These are phyloP conservation scores for Aegithalos caudatus DNA, from an alignment of 2,113 vertebrate genomes.

Conservation along the genomic window DNA sequence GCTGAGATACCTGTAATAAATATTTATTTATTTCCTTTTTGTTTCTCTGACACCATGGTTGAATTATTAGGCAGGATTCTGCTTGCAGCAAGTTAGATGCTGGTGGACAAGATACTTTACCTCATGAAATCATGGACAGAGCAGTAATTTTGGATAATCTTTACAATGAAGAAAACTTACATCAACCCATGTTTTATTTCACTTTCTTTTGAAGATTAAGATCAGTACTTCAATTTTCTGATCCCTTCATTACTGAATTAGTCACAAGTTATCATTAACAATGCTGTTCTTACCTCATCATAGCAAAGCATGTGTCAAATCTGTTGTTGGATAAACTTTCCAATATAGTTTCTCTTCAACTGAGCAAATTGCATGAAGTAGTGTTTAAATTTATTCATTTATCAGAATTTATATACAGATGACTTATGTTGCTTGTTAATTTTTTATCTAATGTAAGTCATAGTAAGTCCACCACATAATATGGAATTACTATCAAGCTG, in stretches of 20 bases:
- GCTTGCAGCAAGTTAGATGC: background rate
- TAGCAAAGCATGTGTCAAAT: background rate
- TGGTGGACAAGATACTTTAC: fast-evolving
- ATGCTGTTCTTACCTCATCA: background rate
- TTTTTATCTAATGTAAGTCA: background rate
- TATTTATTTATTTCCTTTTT: background rate
- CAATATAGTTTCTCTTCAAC: background rate
- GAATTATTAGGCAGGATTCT: background rate
- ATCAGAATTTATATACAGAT: background rate
- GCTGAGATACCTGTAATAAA: background rate
- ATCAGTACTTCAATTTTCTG: background rate
- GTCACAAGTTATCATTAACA: background rate
- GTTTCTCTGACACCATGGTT: background rate
- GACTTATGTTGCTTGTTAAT: background rate
- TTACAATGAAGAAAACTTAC: background rate
- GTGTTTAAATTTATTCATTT: background rate
- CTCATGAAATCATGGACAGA: background rate
- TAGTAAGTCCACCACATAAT: background rate
- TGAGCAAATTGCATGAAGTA: background rate
- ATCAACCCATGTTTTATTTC: background rate
- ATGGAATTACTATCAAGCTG: background rate
- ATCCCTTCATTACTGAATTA: background rate
- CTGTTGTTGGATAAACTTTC: background rate
- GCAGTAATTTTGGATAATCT: background rate
- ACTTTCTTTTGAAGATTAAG: background rate